A percentile compares a stretch with the other conserved stretches of the same genome.
Evolutionary conservation across 1,140 invertebrate species (phyloP).

Genomic region (Caenorhabditis remanei): DNA sequence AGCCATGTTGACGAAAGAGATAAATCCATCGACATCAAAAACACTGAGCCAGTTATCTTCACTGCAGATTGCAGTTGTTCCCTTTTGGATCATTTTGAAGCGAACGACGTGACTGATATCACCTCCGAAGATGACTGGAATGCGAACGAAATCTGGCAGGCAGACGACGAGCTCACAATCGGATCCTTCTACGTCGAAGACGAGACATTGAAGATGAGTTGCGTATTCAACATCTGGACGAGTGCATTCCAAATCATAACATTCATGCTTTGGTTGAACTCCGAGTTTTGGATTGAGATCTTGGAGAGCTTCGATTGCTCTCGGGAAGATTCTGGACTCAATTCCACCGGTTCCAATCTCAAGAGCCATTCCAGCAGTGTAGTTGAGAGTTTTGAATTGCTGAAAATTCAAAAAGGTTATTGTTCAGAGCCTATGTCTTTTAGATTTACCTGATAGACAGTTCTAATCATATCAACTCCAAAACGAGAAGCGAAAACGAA

Average conservation of each 20-base stretch:
- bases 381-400: neutral
- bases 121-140: neutral
- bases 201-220: neutral
- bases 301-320: neutral
- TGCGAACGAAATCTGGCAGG: neutral
- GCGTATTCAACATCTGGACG: neutral
- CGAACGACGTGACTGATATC: neutral
- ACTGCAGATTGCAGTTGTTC: neutral
- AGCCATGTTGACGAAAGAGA: neutral
- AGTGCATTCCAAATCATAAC: neutral
- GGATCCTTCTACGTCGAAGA: neutral
- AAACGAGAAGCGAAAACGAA: neutral
- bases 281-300: constrained; percentile 12
- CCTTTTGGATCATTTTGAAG: neutral
- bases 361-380: neutral
- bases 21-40: neutral
- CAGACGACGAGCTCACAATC: neutral
- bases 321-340: neutral
- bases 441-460: neutral
- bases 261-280: constrained; percentile 3
- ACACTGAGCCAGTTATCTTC: neutral
- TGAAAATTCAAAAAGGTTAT: neutral
- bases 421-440: too few relatives aligned
- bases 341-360: neutral
- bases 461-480: neutral